A percentile compares a stretch with the other conserved stretches of the same genome.
phyloP scores from a whole-genome alignment of 2,888 invertebrate species.

The Drosophila lacicola region DNA sequence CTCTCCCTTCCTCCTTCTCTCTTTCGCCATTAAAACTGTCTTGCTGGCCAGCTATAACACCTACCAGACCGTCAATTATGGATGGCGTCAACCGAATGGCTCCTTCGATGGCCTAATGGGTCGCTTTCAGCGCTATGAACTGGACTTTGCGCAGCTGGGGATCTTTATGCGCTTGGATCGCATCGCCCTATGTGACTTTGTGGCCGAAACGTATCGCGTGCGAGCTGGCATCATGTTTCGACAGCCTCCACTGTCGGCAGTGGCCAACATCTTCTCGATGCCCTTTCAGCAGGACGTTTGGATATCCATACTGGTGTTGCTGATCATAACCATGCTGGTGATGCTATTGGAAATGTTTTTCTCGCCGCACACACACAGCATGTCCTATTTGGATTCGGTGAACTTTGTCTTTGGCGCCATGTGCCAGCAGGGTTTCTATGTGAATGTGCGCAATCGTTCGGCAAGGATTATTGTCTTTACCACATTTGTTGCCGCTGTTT shows the following conservation, averaged over 20 bases:
- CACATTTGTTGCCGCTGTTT: constrained; percentile 86
- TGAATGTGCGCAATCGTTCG: constrained; percentile 85
- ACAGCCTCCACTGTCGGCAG: constrained; percentile 88
- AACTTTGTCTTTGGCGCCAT: constrained; percentile 87
- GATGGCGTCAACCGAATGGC: constrained; percentile 86
- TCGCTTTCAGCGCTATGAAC: constrained; percentile 86
- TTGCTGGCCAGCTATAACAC: constrained; percentile 82
- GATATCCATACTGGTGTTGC: constrained; percentile 83
- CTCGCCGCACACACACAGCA: constrained; percentile 69
- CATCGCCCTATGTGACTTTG: constrained; percentile 86
- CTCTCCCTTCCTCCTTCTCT: neutral
- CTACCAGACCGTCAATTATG: constrained; percentile 85
- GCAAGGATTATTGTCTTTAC: constrained; percentile 87
- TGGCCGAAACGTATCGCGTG: constrained; percentile 86
- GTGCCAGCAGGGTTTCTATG: constrained; percentile 88
- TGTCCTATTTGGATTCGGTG: constrained; percentile 85
- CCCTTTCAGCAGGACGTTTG: constrained; percentile 88
- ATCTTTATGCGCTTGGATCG: constrained; percentile 87
- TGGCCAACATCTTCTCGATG: constrained; percentile 87
- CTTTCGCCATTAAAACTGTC: neutral
- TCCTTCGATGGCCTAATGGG: constrained; percentile 87
- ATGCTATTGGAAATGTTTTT: constrained; percentile 74
- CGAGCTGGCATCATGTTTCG: constrained; percentile 88
- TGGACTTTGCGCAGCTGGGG: constrained; percentile 86
- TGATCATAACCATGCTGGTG: constrained; percentile 77